phyloP scores from a whole-genome alignment of 2,888 invertebrate genomes.

The Hirtodrosophila cameraria region DNA sequence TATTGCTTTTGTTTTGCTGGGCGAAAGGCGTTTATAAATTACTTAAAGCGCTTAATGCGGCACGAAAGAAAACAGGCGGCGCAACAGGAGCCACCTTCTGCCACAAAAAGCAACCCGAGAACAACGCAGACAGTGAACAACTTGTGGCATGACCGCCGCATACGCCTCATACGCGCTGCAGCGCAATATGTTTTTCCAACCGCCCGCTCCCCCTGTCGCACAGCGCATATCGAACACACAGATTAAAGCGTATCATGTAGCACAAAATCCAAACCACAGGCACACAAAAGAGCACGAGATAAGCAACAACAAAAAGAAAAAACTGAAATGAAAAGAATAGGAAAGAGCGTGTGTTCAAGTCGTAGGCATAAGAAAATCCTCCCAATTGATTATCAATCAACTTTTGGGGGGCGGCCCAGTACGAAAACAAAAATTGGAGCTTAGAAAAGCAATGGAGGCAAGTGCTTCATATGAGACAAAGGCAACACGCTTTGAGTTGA shows the following conservation, averaged over 20 bases:
- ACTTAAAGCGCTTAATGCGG: slow-evolving; percentile 73
- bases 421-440: slow-evolving; percentile 20
- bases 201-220: slow-evolving; percentile 3
- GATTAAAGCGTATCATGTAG: slow-evolving; percentile 78
- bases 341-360: slow-evolving; percentile 2
- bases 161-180: slow-evolving; percentile 44
- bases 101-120: slow-evolving; percentile 21
- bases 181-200: slow-evolving; percentile 55
- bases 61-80: slow-evolving; percentile 39
- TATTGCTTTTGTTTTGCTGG: slow-evolving; percentile 59
- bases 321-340: not conserved
- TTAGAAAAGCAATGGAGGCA: slow-evolving; percentile 26
- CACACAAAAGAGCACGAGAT: slow-evolving; percentile 39
- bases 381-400: slow-evolving; percentile 83
- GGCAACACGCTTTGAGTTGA: not conserved
- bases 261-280: slow-evolving; percentile 76
- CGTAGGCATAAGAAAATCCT: slow-evolving; percentile 67
- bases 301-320: not conserved
- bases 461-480: not conserved
- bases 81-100: slow-evolving; percentile 32
- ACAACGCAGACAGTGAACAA: slow-evolving; percentile 31
- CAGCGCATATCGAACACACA: slow-evolving; percentile 44
- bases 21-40: slow-evolving; percentile 73
- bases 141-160: slow-evolving; percentile 67
- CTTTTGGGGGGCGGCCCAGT: slow-evolving; percentile 43